Percentiles rank a stretch among this genome's conserved stretches.
phyloP scores from a whole-genome alignment of 2,113 vertebrate species.

The Alligator sinensis region DNA sequence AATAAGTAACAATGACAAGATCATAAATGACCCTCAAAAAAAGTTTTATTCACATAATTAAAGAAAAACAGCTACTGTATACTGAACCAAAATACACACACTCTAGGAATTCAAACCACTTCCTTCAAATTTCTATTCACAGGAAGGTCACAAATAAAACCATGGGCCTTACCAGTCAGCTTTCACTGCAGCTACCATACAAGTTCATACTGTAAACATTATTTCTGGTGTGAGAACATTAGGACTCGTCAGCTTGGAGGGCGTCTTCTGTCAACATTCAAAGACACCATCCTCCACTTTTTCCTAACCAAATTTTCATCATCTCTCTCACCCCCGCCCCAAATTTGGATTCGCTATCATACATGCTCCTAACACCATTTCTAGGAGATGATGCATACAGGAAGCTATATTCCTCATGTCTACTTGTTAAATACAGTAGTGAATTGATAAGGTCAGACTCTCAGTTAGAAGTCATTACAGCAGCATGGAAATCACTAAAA shows the following conservation, averaged over 20 bases:
- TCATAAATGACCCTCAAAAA: neutral
- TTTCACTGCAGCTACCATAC: neutral
- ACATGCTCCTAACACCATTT: neutral
- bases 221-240: neutral
- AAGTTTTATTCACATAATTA: neutral
- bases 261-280: neutral
- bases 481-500: too few species aligned
- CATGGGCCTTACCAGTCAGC: neutral
- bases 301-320: neutral
- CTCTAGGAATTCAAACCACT: neutral
- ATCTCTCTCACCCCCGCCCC: neutral
- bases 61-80: neutral
- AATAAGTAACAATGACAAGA: neutral
- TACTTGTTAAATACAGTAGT: too few species aligned
- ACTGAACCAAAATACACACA: neutral
- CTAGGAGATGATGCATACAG: neutral
- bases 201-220: neutral
- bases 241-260: neutral
- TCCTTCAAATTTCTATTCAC: neutral
- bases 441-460: too few species aligned
- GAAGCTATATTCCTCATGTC: too few species aligned
- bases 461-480: too few species aligned
- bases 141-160: constrained; percentile 8
- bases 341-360: neutral
- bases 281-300: neutral